Conservation (phyloP, 2,113 vertebrate species). For the Amia ocellicauda region DNA sequence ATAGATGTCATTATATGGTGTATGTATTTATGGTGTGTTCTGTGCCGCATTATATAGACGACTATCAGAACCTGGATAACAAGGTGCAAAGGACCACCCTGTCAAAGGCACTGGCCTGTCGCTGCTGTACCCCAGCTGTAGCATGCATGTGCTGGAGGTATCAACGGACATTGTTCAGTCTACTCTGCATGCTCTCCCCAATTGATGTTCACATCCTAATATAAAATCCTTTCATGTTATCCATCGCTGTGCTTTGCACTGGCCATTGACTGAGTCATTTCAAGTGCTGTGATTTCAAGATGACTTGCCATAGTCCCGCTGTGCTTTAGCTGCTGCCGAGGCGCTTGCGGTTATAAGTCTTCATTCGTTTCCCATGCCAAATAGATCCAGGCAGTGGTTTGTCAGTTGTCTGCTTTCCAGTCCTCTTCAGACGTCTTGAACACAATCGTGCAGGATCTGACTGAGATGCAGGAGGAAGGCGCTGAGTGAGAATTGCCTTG, state of each 20-base stretch:
- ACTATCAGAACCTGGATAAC: slow-evolving; percentile 14
- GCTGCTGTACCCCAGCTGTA: slow-evolving; percentile 24
- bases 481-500: slow-evolving; percentile 11
- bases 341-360: no score
- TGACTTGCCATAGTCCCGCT: neutral
- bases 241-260: no score
- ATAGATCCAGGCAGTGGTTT: no score
- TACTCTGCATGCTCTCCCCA: neutral
- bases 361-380: no score
- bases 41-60: slow-evolving; percentile 17
- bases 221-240: no score
- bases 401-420: slow-evolving; percentile 20
- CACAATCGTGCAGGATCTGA: slow-evolving; percentile 26
- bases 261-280: no score
- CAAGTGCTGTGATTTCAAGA: no score
- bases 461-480: slow-evolving; percentile 18
- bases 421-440: slow-evolving; percentile 18
- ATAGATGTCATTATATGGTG: no score
- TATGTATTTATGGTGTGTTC: no score
- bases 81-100: slow-evolving; percentile 19
- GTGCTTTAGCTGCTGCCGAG: no score
- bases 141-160: slow-evolving; percentile 33
- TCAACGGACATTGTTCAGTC: neutral
- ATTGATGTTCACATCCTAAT: no score
- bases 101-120: slow-evolving; percentile 20